Conservation (phyloP, 2,888 invertebrate species). For the Cheilosia grossa region DNA sequence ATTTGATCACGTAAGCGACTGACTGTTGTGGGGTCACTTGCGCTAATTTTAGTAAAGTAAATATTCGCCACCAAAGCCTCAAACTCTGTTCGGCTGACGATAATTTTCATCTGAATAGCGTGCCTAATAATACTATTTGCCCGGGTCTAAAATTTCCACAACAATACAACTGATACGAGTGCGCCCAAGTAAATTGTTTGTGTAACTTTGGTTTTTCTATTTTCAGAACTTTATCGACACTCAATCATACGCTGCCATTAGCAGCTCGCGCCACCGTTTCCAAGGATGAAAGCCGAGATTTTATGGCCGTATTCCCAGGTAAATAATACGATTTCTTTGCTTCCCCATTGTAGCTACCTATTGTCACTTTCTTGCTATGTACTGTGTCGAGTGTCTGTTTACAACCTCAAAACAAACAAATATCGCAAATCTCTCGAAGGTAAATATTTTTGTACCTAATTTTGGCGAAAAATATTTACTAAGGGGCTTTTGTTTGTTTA, state of each 20-base stretch:
- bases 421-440: not conserved
- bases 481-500: not conserved
- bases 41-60: conserved; percentile 1
- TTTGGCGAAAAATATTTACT: conserved; percentile 21
- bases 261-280: conserved; percentile 87
- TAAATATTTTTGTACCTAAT: conserved; percentile 9
- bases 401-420: not conserved
- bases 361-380: not conserved
- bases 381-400: not conserved
- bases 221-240: conserved; percentile 81
- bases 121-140: not conserved
- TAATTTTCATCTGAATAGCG: conserved; percentile 20
- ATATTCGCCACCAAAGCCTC: not conserved
- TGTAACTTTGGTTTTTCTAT: not conserved
- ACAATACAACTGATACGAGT: conserved; percentile 14
- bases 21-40: not conserved
- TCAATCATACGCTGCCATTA: conserved; percentile 81
- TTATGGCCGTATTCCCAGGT: conserved; percentile 93
- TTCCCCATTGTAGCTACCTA: not conserved
- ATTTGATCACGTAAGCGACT: not conserved
- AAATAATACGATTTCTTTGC: conserved; percentile 50
- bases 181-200: conserved; percentile 5
- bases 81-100: not conserved
- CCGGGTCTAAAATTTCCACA: not conserved
- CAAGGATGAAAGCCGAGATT: conserved; percentile 93